Conservation (phyloP, 2,113 vertebrate species). For the Natator depressus region DNA sequence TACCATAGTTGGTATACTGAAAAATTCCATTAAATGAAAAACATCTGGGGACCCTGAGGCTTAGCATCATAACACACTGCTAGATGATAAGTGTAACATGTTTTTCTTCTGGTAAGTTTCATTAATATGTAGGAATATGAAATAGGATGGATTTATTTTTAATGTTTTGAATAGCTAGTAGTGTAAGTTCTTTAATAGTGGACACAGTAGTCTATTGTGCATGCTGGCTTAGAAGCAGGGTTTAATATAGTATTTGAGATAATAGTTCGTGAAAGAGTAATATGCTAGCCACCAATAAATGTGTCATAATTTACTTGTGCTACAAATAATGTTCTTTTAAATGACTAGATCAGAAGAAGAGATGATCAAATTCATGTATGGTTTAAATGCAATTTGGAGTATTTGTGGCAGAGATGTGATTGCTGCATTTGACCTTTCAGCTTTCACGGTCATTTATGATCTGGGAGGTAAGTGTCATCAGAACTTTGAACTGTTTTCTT, state of each 20-base stretch:
- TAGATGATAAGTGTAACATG: background rate
- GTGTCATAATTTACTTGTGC: background rate
- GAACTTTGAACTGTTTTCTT: background rate
- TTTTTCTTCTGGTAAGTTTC: background rate
- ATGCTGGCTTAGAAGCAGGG: background rate
- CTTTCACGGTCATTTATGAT: slow-evolving; percentile 85
- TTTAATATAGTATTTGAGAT: background rate
- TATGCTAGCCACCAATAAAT: background rate
- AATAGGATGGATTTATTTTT: background rate
- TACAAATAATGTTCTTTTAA: background rate
- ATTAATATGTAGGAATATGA: background rate
- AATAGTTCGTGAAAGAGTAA: background rate
- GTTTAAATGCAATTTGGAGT: slow-evolving; percentile 90
- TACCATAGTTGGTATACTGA: background rate
- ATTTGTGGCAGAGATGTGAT: slow-evolving; percentile 85
- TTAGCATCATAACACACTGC: background rate
- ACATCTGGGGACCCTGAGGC: background rate
- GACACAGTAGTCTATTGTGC: background rate
- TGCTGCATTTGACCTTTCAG: slow-evolving; percentile 86
- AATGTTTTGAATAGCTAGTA: background rate
- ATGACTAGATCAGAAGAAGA: slow-evolving; percentile 85
- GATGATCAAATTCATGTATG: slow-evolving; percentile 86
- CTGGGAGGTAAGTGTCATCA: slow-evolving; percentile 83
- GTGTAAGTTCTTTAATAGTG: background rate
- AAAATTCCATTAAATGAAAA: background rate